Percentiles rank a stretch among this genome's conserved stretches.
These are phyloP conservation scores for Origma solitaria DNA, from an alignment of 2,113 vertebrate species.

Conservation along the genomic window DNA sequence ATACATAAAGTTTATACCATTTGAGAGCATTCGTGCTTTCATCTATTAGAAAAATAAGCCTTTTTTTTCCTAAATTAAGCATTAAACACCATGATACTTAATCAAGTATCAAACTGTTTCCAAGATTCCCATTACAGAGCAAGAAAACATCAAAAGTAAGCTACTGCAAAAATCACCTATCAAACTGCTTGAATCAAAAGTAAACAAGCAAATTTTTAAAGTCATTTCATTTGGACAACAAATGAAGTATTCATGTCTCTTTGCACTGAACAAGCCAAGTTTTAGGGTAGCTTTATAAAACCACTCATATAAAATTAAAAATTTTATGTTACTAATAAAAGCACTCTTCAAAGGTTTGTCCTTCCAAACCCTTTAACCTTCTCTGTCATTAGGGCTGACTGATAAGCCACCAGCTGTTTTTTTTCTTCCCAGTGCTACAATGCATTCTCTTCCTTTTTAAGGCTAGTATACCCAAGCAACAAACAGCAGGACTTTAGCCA, in stretches of 20 bases:
- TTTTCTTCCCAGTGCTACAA: constrained; percentile 67
- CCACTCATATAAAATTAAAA: not conserved
- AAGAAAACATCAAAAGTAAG: not conserved
- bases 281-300: not conserved
- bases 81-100: not conserved
- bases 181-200: not conserved
- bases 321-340: not conserved
- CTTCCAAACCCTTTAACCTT: constrained; percentile 80
- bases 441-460: constrained; percentile 84
- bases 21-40: not conserved
- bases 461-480: constrained; percentile 56
- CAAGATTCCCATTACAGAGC: not conserved
- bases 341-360: constrained; percentile 5
- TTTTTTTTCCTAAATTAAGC: not conserved
- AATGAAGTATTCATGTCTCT: not conserved
- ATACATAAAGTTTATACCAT: not conserved
- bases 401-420: constrained; percentile 81
- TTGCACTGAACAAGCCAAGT: not conserved
- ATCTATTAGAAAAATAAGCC: not conserved
- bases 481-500: constrained; percentile 64
- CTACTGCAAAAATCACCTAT: not conserved
- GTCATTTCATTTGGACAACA: not conserved
- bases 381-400: constrained; percentile 79
- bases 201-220: not conserved
- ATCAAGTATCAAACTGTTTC: not conserved